Percentiles rank a stretch among this genome's conserved stretches.
Evolutionary conservation across 1,140 invertebrate species (phyloP).

Genomic region (Apis cerana): DNA sequence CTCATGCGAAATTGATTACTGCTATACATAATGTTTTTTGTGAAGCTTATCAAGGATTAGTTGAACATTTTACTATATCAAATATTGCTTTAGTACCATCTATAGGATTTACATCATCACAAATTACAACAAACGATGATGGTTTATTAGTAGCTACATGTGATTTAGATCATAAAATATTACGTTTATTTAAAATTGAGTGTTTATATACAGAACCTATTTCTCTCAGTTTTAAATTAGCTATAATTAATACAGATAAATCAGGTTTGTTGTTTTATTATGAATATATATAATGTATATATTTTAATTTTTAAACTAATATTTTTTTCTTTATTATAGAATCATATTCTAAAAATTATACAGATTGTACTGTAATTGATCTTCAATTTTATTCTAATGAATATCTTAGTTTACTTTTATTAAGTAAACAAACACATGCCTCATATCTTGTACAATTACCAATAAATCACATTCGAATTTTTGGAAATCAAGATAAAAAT

Average conservation of each 20-base stretch:
- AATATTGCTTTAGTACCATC: constrained; percentile 58
- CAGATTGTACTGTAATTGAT: constrained; percentile 81
- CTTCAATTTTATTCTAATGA: constrained; percentile 92
- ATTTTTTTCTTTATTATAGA: constrained; percentile 9
- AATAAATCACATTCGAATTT: constrained; percentile 79
- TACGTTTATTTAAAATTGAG: constrained; percentile 72
- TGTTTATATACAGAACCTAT: constrained; percentile 38
- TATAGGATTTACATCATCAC: constrained; percentile 63
- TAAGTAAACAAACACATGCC: constrained; percentile 82
- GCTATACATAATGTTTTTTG: constrained; percentile 87
- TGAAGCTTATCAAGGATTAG: constrained; percentile 85
- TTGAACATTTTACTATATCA: constrained; percentile 82
- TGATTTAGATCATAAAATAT: constrained; percentile 66
- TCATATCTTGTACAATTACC: constrained; percentile 86
- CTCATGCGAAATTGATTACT: constrained; percentile 87
- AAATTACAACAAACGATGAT: constrained; percentile 70
- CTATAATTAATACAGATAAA: constrained; percentile 68
- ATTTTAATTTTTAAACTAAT: not conserved
- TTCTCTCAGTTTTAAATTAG: constrained; percentile 59
- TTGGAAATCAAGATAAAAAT: constrained; percentile 66
- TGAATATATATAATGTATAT: not conserved
- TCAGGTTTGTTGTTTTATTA: constrained; percentile 65
- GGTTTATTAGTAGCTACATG: constrained; percentile 72
- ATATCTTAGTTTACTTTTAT: constrained; percentile 88
- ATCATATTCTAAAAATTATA: constrained; percentile 18